Conservation (phyloP, 2,797 vertebrate genomes). For the Sebastes trivittatus region DNA sequence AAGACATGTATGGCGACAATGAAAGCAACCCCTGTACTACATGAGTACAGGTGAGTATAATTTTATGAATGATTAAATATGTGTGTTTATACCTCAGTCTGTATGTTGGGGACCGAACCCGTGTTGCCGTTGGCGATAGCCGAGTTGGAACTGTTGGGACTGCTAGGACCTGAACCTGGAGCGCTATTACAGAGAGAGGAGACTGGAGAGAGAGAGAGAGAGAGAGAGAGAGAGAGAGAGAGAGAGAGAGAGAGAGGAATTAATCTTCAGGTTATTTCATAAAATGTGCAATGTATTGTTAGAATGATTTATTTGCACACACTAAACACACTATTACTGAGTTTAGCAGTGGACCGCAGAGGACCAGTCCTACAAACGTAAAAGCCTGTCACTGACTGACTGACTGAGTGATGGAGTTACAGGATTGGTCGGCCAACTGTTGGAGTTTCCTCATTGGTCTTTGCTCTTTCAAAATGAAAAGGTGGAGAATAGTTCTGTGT, state of each 20-base stretch:
- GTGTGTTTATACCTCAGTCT: constrained; percentile 81
- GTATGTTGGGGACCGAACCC: constrained; percentile 91
- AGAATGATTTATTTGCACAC: neutral
- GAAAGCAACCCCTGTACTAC: neutral
- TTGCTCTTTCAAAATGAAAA: too few species aligned
- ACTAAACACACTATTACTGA: neutral
- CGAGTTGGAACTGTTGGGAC: constrained; percentile 90
- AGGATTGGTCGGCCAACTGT: too few species aligned
- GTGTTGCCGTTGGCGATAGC: constrained; percentile 89
- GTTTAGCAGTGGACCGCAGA: neutral
- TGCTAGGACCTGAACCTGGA: constrained; percentile 92
- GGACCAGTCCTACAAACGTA: too few species aligned
- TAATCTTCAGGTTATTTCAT: neutral
- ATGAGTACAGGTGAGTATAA: neutral
- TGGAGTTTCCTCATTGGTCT: too few species aligned
- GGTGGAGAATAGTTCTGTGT: too few species aligned
- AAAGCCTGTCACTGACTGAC: too few species aligned
- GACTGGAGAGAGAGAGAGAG: constrained; percentile 65
- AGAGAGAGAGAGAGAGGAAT: neutral
- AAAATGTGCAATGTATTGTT: neutral
- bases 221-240: constrained; percentile 29
- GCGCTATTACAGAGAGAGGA: constrained; percentile 90
- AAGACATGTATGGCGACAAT: neutral
- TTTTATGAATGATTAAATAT: neutral
- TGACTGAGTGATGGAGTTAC: too few species aligned